Evolutionary conservation across 2,888 invertebrate genomes (phyloP).

Genomic region (Ophioninae sp.): DNA sequence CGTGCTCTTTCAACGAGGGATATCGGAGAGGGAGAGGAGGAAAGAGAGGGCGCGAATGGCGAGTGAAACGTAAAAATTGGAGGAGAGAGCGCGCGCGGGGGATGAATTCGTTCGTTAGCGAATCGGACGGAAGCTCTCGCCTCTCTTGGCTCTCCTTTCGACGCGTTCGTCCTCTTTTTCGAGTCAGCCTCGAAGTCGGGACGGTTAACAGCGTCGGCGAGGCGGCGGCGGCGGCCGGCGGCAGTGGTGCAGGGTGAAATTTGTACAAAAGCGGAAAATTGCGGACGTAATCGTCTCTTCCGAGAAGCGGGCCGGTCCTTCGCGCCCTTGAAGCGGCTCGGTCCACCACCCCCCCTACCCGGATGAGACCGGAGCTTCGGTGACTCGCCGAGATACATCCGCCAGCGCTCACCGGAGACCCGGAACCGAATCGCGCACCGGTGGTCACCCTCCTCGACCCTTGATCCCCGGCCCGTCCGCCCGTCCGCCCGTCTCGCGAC

Average conservation of each 20-base stretch:
- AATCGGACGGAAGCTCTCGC: conserved; percentile 10
- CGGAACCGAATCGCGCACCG: conserved; percentile 20
- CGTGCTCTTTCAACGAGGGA: conserved; percentile 32
- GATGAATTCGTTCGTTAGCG: conserved; percentile 27
- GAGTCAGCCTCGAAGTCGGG: conserved; percentile 23
- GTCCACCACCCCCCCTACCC: conserved; percentile 57
- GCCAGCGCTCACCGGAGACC: conserved; percentile 67
- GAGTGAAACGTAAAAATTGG: conserved; percentile 24
- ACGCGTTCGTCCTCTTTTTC: not conserved
- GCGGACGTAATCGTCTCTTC: conserved; percentile 2
- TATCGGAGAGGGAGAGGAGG: not conserved
- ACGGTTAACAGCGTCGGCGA: conserved; percentile 28
- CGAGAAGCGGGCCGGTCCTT: not conserved
- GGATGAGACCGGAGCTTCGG: conserved; percentile 76
- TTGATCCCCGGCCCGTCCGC: too few relatives aligned
- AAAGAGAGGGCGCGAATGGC: not conserved
- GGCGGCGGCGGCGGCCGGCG: not conserved
- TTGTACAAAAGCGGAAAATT: conserved; percentile 35
- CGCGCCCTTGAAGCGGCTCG: conserved; percentile 5
- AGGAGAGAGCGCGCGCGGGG: not conserved
- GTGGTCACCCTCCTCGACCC: not conserved
- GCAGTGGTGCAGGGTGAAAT: conserved; percentile 6
- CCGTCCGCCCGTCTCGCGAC: not conserved
- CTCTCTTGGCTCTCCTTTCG: not conserved
- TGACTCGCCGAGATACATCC: conserved; percentile 75